A percentile compares a stretch with the other conserved stretches of the same genome.
These are phyloP conservation scores for Atethmia centrago DNA, from an alignment of 2,888 invertebrate genomes.

Conservation along the genomic window DNA sequence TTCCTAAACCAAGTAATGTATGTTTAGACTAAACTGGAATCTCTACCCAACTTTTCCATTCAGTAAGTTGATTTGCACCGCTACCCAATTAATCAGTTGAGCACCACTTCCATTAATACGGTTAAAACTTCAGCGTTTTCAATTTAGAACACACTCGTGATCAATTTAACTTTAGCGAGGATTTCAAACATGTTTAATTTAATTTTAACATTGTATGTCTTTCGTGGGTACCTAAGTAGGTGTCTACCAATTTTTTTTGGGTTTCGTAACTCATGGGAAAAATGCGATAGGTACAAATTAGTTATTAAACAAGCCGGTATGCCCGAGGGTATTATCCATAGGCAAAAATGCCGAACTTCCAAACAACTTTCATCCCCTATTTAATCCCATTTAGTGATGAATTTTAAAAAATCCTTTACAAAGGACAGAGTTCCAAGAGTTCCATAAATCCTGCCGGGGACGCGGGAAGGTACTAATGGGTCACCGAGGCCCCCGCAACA, in stretches of 20 bases:
- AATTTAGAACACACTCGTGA: constrained; percentile 48
- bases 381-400: background rate
- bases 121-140: constrained; percentile 51
- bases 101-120: constrained; percentile 41
- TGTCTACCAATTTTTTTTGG: background rate
- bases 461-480: too few species aligned
- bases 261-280: background rate
- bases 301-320: background rate
- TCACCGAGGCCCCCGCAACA: too few species aligned
- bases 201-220: constrained; percentile 15
- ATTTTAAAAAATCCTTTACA: background rate
- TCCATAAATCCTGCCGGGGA: too few species aligned
- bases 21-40: constrained; percentile 13
- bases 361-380: background rate
- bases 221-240: background rate
- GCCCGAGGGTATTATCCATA: background rate
- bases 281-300: background rate
- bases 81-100: constrained; percentile 44
- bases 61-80: constrained; percentile 25
- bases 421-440: too few species aligned
- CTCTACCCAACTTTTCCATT: constrained; percentile 33
- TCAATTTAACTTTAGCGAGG: constrained; percentile 48
- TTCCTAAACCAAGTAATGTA: background rate
- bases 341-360: background rate
- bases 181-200: constrained; percentile 39